These are phyloP conservation scores for Centrocercus urophasianus DNA, from an alignment of 2,113 vertebrate genomes.

Conservation along the genomic window DNA sequence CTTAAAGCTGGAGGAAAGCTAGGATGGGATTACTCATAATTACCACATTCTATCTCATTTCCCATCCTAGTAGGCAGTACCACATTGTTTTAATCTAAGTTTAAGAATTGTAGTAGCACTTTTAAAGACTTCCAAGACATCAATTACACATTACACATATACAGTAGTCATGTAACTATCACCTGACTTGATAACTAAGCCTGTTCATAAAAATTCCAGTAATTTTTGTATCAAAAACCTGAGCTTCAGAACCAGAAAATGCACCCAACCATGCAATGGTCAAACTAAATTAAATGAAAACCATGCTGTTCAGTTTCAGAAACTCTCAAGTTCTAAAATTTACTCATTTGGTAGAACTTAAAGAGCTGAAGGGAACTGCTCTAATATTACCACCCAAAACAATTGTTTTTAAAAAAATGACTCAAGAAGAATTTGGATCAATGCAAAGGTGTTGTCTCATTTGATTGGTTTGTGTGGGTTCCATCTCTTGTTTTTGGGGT, in stretches of 20 bases:
- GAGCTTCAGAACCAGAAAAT: neutral
- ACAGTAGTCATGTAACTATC: neutral
- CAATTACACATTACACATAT: conserved; percentile 7
- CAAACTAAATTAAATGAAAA: neutral
- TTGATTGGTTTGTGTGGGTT: neutral
- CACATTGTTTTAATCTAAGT: neutral
- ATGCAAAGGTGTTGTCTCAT: neutral
- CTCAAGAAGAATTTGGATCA: neutral
- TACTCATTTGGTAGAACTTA: neutral
- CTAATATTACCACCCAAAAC: neutral
- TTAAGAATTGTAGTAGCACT: neutral
- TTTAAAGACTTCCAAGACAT: neutral
- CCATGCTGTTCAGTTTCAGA: neutral
- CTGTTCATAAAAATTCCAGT: neutral
- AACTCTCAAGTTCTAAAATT: neutral
- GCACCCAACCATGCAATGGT: neutral
- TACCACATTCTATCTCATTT: neutral
- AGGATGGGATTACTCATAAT: neutral
- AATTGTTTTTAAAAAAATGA: neutral
- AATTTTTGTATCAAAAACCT: neutral
- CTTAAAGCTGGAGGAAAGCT: neutral
- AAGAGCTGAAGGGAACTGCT: neutral
- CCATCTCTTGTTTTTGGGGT: neutral
- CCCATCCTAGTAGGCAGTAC: neutral
- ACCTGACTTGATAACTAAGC: neutral